Base-by-base conservation (phyloP, 2,113 vertebrate species). In the Amphilophus citrinellus region DNA sequence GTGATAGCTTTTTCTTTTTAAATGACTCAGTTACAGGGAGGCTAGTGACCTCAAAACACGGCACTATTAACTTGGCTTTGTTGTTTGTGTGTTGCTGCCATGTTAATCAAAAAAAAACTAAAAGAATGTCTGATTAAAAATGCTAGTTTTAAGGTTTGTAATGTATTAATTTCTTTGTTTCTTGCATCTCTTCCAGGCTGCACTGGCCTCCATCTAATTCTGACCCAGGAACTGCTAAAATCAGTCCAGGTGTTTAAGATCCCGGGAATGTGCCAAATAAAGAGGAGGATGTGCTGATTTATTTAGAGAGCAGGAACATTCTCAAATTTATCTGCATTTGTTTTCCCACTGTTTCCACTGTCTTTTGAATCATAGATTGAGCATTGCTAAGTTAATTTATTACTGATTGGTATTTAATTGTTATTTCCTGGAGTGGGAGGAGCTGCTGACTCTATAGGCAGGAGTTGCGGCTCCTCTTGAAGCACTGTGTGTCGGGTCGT, bases 271-370 rank as follows among this genome's bases (percentile, higher is more conserved):
- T 47, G 65, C 15, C 42, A 47, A 39, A 3, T 68, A 47, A 68
- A 47, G 65, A 27, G 14, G 22, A 3, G 1, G 62, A 42, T 42
- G 37, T 66, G 8, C 37, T 7, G 13, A 42, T 66, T 44, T 37
- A 42, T 13, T 66, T 24, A 0, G 7, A 66, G 62, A 44, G 0
- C 0, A 14, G 42, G 42, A 9, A 44, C 42, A 44, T 44, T 44
- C 13, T 44, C 42, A 14, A 44, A 44, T 44, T 1, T 14, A 44
- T 44, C 11, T 44, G 13, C 1, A 66, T 66, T 66, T 65, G 4
- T 66, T 66, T 24, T 2, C 3, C 0, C 62, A 66, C 37, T 5
- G 62, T 65, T 9, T 6, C 11, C 39, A 15, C 37, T 66, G 3
- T 66, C 37, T 44, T 66, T 42, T 44, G 42, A 66, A 66, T 37